These are phyloP conservation scores for Temnothorax curvispinosus DNA, from an alignment of 1,140 invertebrate genomes.

Conservation along the genomic window DNA sequence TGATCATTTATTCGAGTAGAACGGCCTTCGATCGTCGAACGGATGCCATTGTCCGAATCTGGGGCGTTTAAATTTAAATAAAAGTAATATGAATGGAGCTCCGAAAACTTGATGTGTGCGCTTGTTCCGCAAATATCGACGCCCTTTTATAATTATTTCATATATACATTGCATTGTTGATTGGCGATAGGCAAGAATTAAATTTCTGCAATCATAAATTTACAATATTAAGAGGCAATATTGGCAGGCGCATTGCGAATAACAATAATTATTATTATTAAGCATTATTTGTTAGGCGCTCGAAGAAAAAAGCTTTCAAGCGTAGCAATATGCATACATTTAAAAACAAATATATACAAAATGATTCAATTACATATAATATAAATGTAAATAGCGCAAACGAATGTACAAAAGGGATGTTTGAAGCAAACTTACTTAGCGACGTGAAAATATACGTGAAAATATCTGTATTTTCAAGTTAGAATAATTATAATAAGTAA, in stretches of 20 bases:
- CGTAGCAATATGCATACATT: not conserved
- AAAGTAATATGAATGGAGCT: not conserved
- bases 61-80: constrained; percentile 5
- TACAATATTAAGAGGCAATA: not conserved
- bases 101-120: not conserved
- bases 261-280: constrained; percentile 9
- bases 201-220: constrained; percentile 25
- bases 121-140: not conserved
- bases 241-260: not conserved
- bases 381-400: not conserved
- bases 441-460: not conserved
- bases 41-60: not conserved
- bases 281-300: not conserved
- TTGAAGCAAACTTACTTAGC: not conserved
- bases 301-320: not conserved
- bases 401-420: not conserved
- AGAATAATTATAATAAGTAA: not conserved
- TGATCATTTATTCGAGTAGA: not conserved
- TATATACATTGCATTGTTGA: not conserved
- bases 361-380: not conserved
- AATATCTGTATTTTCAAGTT: constrained; percentile 13
- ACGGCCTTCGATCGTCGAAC: not conserved
- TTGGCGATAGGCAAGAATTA: constrained; percentile 9
- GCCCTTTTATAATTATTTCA: constrained; percentile 4
- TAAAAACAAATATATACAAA: not conserved